Evolutionary conservation across 2,888 invertebrate species (phyloP).

Genomic region (Holacanthella duospinosa): DNA sequence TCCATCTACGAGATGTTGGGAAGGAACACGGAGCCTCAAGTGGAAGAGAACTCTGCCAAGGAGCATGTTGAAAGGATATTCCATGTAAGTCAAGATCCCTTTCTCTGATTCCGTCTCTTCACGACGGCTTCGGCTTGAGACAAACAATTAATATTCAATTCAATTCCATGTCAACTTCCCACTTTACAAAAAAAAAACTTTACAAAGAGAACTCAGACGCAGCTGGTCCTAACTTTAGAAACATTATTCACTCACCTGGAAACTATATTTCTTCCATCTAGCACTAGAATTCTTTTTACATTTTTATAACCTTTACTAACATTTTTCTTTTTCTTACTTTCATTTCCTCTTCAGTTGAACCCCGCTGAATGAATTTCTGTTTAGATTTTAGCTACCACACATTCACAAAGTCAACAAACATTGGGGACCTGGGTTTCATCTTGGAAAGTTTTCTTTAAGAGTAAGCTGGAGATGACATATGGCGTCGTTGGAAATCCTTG

Average conservation of each 20-base stretch:
- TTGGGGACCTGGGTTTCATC: too few species aligned
- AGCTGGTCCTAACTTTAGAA: not conserved
- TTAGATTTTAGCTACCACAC: too few species aligned
- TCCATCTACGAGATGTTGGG: conserved; percentile 82
- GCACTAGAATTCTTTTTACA: not conserved
- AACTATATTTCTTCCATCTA: too few species aligned
- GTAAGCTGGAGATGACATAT: too few species aligned
- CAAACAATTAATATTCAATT: conserved; percentile 5
- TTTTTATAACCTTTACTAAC: not conserved
- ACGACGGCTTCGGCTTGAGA: not conserved
- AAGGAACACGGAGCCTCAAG: conserved; percentile 61
- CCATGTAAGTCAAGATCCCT: conserved; percentile 51
- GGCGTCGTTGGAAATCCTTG: too few species aligned
- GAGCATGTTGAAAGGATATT: conserved; percentile 80
- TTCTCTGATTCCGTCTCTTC: not conserved
- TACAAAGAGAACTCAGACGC: too few species aligned
- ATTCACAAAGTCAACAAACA: too few species aligned
- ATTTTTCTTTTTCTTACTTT: not conserved
- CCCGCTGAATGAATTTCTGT: too few species aligned
- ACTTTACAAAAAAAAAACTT: too few species aligned
- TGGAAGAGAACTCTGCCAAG: conserved; percentile 60
- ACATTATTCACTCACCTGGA: not conserved
- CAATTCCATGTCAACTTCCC: not conserved
- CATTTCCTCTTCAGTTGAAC: too few species aligned
- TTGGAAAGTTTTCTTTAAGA: too few species aligned